Percentiles rank a stretch among this genome's conserved stretches.
Conservation (phyloP, 2,113 vertebrate genomes). For the Paramisgurnus dabryanus region DNA sequence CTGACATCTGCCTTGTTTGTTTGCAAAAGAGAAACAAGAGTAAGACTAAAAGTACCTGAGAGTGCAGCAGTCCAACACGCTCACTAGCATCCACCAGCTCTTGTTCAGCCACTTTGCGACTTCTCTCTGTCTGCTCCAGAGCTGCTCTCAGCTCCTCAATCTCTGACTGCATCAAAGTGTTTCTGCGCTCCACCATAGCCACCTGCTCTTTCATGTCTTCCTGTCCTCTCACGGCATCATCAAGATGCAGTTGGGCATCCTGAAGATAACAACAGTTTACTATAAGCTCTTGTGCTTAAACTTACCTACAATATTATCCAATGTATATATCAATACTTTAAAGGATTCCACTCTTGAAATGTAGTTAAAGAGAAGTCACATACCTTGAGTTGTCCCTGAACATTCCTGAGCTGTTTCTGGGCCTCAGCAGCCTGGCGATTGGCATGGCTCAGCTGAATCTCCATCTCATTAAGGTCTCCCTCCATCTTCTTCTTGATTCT, state of each 20-base stretch:
- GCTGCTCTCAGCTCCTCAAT: constrained; percentile 82
- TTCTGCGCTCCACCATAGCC: constrained; percentile 75
- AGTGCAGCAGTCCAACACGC: constrained; percentile 86
- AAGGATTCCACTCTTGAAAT: no score
- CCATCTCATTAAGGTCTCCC: constrained; percentile 64
- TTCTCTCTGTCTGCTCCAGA: constrained; percentile 83
- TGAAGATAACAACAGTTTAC: no score
- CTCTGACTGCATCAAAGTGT: constrained; percentile 50
- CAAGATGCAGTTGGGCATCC: constrained; percentile 12
- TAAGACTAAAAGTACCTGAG: constrained; percentile 76
- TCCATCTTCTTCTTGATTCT: constrained; percentile 80
- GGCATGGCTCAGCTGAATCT: constrained; percentile 65
- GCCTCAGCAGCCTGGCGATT: constrained; percentile 71
- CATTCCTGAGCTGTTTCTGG: constrained; percentile 79
- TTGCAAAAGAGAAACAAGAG: not conserved
- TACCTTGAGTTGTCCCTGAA: constrained; percentile 77
- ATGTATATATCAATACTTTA: no score
- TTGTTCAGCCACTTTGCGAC: constrained; percentile 85
- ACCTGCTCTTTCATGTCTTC: constrained; percentile 69
- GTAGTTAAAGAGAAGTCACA: no score
- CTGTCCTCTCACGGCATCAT: constrained; percentile 24
- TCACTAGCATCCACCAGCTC: constrained; percentile 88
- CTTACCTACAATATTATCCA: no score
- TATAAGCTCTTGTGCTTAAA: no score
- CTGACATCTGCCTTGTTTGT: not conserved